Percentiles rank a stretch among this genome's conserved stretches.
phyloP scores from a whole-genome alignment of 1,140 invertebrate species.

The Hyles vespertilio region DNA sequence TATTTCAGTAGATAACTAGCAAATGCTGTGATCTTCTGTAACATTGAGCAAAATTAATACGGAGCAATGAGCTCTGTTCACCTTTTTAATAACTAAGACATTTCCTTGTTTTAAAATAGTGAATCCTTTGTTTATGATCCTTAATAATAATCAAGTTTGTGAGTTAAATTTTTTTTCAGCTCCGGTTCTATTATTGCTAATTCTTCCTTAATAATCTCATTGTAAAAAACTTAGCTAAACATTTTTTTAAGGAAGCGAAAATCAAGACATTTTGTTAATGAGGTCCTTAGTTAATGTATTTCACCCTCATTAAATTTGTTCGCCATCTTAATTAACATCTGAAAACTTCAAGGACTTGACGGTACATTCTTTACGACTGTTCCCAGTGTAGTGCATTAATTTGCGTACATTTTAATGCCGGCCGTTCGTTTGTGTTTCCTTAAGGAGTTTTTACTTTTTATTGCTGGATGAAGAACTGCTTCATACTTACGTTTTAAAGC shows the following conservation, averaged over 20 bases:
- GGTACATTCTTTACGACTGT: slow-evolving; percentile 11
- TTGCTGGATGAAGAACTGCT: too few species aligned
- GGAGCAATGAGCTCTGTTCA: too few species aligned
- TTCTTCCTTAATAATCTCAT: not conserved
- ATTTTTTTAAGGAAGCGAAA: slow-evolving; percentile 1
- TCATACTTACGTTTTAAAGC: too few species aligned
- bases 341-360: slow-evolving; percentile 9
- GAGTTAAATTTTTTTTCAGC: not conserved
- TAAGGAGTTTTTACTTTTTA: too few species aligned
- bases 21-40: too few species aligned
- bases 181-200: not conserved
- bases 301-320: slow-evolving; percentile 10
- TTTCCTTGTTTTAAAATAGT: too few species aligned
- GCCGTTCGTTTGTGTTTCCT: not conserved
- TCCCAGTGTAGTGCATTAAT: slow-evolving; percentile 6
- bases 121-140: too few species aligned
- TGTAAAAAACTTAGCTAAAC: slow-evolving; percentile 1
- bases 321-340: slow-evolving; percentile 14
- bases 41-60: too few species aligned
- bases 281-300: slow-evolving; percentile 6
- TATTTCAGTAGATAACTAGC: too few species aligned
- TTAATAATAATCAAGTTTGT: too few species aligned
- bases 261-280: slow-evolving; percentile 13
- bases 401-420: not conserved
- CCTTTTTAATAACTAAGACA: too few species aligned